phyloP scores from a whole-genome alignment of 2,888 invertebrate species.

The Rotaria sp. region DNA sequence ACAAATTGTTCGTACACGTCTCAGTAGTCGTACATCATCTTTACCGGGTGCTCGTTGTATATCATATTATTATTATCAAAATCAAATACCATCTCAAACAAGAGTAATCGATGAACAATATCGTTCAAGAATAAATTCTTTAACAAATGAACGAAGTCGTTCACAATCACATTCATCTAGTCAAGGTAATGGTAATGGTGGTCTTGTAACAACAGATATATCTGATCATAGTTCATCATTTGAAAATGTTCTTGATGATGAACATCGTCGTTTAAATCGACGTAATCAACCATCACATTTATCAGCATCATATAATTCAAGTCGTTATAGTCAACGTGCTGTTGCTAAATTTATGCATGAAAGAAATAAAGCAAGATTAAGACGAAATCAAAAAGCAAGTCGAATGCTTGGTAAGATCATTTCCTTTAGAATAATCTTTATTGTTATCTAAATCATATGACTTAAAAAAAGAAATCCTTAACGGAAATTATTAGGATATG shows the following conservation, averaged over 20 bases:
- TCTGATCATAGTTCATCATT: background rate
- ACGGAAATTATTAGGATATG: too few species aligned
- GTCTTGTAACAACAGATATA: background rate
- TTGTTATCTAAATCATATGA: too few species aligned
- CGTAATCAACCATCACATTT: background rate
- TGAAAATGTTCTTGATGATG: background rate
- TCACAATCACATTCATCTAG: background rate
- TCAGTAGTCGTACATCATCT: background rate
- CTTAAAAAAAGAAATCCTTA: too few species aligned
- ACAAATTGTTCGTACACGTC: background rate
- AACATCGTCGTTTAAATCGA: background rate
- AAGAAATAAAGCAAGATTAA: slow-evolving; percentile 36
- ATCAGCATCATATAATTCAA: slow-evolving; percentile 17
- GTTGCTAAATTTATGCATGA: slow-evolving; percentile 22
- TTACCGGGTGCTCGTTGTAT: background rate
- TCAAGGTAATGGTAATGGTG: background rate
- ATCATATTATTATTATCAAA: background rate
- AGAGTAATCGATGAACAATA: background rate
- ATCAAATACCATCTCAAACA: background rate
- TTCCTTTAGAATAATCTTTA: too few species aligned
- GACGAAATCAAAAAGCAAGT: slow-evolving; percentile 39
- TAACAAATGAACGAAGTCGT: background rate
- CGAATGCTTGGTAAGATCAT: slow-evolving; percentile 29
- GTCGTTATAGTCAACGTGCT: slow-evolving; percentile 15
- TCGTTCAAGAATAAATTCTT: background rate